Conservation (phyloP, 2,113 vertebrate genomes). For the Catharus fuscescens region DNA sequence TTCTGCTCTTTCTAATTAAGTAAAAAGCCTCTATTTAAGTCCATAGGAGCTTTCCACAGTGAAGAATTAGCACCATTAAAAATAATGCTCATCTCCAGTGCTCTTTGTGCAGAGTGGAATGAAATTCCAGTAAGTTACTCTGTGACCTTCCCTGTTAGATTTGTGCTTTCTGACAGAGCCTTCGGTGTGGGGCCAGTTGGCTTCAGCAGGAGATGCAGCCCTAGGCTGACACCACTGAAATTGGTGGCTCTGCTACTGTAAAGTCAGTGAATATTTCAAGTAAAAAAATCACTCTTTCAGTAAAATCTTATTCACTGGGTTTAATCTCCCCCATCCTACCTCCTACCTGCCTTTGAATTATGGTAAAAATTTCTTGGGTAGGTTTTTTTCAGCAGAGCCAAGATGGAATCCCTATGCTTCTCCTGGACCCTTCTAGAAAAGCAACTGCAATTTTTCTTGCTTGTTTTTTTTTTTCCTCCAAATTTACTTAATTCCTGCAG, state of each 20-base stretch:
- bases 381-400: neutral
- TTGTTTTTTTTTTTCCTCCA: neutral
- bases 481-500: neutral
- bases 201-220: neutral
- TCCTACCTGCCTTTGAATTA: neutral
- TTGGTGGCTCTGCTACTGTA: neutral
- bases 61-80: neutral
- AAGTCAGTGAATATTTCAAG: neutral
- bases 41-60: neutral
- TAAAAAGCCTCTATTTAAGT: neutral
- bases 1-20: neutral
- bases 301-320: neutral
- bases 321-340: neutral
- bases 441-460: neutral
- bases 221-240: neutral
- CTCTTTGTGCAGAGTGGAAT: neutral
- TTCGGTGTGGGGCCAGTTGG: neutral
- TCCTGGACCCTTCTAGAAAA: neutral
- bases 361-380: neutral
- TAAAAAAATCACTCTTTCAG: neutral
- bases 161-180: neutral
- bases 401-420: neutral
- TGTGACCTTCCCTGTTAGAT: neutral
- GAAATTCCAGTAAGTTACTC: neutral
- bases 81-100: neutral